Conservation (phyloP, 2,888 invertebrate genomes). For the Ochropleura plecta region DNA sequence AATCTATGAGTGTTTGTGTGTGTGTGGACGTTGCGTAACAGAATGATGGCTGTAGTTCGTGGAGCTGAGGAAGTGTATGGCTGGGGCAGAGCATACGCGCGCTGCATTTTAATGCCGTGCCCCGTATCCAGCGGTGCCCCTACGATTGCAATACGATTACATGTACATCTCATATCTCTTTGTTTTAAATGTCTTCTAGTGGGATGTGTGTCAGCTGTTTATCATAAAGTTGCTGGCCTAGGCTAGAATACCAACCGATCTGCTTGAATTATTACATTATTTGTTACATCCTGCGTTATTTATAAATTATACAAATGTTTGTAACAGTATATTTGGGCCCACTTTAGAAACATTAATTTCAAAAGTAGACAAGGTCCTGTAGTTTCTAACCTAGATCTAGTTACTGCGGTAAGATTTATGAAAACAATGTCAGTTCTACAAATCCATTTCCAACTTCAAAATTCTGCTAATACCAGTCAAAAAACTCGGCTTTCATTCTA, state of each 20-base stretch:
- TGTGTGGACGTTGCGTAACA: constrained; percentile 73
- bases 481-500: constrained; percentile 38
- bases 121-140: constrained; percentile 66
- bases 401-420: background rate
- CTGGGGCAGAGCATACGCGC: constrained; percentile 73
- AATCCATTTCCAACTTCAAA: constrained; percentile 29
- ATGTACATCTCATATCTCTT: constrained; percentile 58
- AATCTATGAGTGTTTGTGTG: constrained; percentile 53
- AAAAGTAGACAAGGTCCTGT: background rate
- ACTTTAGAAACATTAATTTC: background rate
- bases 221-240: constrained; percentile 49
- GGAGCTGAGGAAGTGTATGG: constrained; percentile 67
- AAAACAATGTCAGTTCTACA: constrained; percentile 18
- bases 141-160: constrained; percentile 65
- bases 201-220: constrained; percentile 54
- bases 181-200: constrained; percentile 51
- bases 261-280: constrained; percentile 16
- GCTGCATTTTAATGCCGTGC: constrained; percentile 79
- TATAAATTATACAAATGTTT: background rate
- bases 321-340: background rate
- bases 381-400: background rate
- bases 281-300: background rate
- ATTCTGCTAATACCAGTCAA: constrained; percentile 43
- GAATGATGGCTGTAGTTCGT: constrained; percentile 65
- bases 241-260: constrained; percentile 45